A percentile compares a stretch with the other conserved stretches of the same genome.
These are phyloP conservation scores for Zosterops hypoxanthus DNA, from an alignment of 2,113 vertebrate genomes.

Conservation along the genomic window DNA sequence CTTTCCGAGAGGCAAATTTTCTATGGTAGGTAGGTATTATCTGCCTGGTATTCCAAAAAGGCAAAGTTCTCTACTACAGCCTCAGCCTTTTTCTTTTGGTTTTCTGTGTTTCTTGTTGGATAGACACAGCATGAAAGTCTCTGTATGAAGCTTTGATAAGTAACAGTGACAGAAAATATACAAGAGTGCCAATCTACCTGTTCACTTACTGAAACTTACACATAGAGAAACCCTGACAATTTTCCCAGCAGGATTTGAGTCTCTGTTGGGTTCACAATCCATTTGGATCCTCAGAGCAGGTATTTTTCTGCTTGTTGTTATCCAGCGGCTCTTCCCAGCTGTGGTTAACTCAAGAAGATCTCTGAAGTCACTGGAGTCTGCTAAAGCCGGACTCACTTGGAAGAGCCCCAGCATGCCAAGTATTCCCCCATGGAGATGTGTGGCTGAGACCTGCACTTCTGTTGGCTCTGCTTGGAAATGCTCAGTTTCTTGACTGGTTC, in stretches of 20 bases:
- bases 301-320: background rate
- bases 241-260: background rate
- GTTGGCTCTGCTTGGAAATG: background rate
- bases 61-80: background rate
- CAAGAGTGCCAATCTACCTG: background rate
- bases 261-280: background rate
- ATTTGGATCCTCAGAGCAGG: background rate
- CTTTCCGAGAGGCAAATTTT: background rate
- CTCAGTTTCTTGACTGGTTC: background rate
- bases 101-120: background rate
- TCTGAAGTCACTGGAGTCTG: accelerated
- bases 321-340: background rate
- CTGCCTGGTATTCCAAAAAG: background rate
- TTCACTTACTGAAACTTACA: background rate
- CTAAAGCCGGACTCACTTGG: accelerated
- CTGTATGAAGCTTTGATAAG: background rate
- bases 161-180: background rate
- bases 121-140: background rate
- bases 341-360: background rate
- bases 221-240: background rate
- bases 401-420: background rate
- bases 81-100: background rate
- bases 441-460: background rate
- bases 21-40: accelerated
- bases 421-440: background rate